Evolutionary conservation across 2,888 invertebrate genomes (phyloP), one percentile per base, ranked within the genome.

Genomic region (Conops quadrifasciatus): DNA sequence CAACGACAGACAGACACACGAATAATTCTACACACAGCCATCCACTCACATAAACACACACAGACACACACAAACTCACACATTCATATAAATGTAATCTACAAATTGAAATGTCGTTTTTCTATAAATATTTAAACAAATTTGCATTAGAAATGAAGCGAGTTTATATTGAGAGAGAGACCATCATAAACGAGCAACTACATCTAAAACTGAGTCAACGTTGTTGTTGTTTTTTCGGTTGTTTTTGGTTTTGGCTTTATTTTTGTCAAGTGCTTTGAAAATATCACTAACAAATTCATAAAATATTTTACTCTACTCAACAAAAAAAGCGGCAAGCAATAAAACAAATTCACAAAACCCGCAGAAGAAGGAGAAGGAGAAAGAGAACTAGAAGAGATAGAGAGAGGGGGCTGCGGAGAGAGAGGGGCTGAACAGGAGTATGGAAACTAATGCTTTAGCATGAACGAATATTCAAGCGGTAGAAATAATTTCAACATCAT

Each of bases 81-180:
- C 64, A 69, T 58, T 66, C 59, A 65, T 43, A 26, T 75, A 77
- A 76, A 73, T 78, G 75, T 76, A 75, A n/a, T n/a, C n/a, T n/a
- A n/a, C n/a, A n/a, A n/a, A n/a, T n/a, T n/a, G 74, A 80, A 80
- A 80, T 81, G 80, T 75, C 78, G 77, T 81, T 79, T 80, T 80
- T 80, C 76, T 81, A 81, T 81, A 80, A 80, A 80, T 81, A 81
- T 80, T 81, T 81, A 78, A 80, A 66, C 75, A 78, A 78, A 81
- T 80, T 81, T 80, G 74, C 81, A 81, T 80, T 78, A 81, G 78
- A 80, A 77, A 77, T 76, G 76, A 69, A 74, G 75, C 73, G 77
- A 72, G 70, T 73, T 73, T 75, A 69, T 58, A 71, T 62, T 51
- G 26, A 21, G 21, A 56, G 26, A 64, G n/a, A 49, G 2, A 28